phyloP scores from a whole-genome alignment of 2,113 vertebrate genomes.

The Erpornis zantholeuca region DNA sequence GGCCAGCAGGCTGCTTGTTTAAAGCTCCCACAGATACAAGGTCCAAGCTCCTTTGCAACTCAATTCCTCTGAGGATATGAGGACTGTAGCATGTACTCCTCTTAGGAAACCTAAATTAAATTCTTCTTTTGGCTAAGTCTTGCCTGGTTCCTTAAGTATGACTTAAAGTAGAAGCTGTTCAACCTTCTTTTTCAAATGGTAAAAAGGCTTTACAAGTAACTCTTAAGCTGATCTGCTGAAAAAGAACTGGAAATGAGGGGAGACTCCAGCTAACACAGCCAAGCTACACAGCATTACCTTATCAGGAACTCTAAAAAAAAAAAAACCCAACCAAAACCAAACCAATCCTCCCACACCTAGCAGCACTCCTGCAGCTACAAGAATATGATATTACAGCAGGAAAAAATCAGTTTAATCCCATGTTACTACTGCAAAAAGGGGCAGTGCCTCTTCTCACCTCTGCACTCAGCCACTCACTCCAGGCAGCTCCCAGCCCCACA shows the following conservation, averaged over 20 bases:
- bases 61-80: not conserved
- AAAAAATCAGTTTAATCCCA: not conserved
- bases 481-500: no score
- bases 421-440: not conserved
- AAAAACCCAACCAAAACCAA: not conserved
- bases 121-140: not conserved
- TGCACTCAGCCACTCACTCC: accelerated
- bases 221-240: not conserved
- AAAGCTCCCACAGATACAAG: not conserved
- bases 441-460: not conserved
- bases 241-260: not conserved
- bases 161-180: not conserved
- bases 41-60: not conserved
- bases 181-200: not conserved
- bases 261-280: not conserved
- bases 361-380: not conserved
- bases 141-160: not conserved
- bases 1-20: not conserved
- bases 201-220: not conserved
- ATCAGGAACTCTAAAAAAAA: not conserved
- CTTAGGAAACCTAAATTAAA: not conserved
- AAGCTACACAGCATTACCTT: not conserved
- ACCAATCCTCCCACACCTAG: not conserved
- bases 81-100: not conserved
- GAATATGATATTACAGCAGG: accelerated